Evolutionary conservation across 1,140 invertebrate genomes (phyloP), one percentile per base, ranked within the genome.

Genomic region (Sarcophaga bullata): DNA sequence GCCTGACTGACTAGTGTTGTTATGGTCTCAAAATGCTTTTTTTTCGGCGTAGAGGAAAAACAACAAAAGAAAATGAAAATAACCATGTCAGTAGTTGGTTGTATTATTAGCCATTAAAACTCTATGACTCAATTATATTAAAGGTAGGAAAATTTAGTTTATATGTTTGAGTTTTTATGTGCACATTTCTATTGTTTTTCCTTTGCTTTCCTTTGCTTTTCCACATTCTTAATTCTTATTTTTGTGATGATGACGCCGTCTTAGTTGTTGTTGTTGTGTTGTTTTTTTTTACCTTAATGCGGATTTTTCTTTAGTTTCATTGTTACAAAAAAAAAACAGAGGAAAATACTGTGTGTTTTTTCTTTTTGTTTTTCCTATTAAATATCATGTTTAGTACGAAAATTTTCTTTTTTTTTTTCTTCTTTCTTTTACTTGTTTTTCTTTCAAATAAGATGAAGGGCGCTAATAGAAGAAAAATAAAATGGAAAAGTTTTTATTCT

Each of bases 31-130:
- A 52, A 52, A 10, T 68, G 17, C 19, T 58, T 58, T 58, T 15
- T 58, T 58, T 58, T 58, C 15, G 7, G 15, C 7, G 6, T 58
- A 68, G 17, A 13, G 13, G n/a, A 58, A 15, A 13, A 58, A 6
- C 15, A 68, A 68, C 7, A 68, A 13, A 68, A 19, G 25, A 37
- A 37, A 37, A 37, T 37, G 25, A 37, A 37, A 37, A 37, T 37
- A 37, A 68, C 58, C 58, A 68, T 68, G 58, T 68, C 62, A 68
- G 62, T 68, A 68, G 62, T 68, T 68, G 17, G 62, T 68, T 68
- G 62, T 68, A 68, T 68, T 58, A 58, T 58, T 68, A 68, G 62
- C 62, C 62, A 68, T 68, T 68, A 68, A 68, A 68, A 68, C 62
- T 68, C 62, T 68, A 68, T 68, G 62, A 68, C 62, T 68, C 62